phyloP scores from a whole-genome alignment of 2,888 invertebrate species.

The Drosophila prostipennis region DNA sequence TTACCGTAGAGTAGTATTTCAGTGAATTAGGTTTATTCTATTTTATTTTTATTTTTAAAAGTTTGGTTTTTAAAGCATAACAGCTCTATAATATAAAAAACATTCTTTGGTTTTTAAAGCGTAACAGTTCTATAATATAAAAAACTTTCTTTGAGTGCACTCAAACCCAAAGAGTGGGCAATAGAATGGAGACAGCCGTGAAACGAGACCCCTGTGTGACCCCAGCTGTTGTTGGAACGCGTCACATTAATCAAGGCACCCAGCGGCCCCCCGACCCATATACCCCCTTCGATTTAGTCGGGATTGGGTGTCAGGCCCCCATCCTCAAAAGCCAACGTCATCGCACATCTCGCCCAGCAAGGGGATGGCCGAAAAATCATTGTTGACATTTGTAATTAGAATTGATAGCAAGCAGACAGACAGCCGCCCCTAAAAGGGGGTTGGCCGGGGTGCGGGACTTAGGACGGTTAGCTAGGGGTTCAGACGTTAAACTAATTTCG shows the following conservation, averaged over 20 bases:
- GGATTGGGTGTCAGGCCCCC: slow-evolving; percentile 23
- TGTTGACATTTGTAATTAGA: slow-evolving; percentile 84
- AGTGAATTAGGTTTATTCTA: too few species aligned
- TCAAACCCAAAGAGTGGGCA: slow-evolving; percentile 2
- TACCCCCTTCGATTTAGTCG: slow-evolving; percentile 4
- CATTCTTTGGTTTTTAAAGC: too few species aligned
- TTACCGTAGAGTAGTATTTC: too few species aligned
- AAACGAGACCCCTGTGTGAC: slow-evolving; percentile 32
- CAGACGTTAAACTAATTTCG: slow-evolving; percentile 77
- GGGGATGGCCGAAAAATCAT: slow-evolving; percentile 79
- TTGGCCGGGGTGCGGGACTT: background rate
- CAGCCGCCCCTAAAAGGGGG: slow-evolving; percentile 23
- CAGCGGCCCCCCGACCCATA: slow-evolving; percentile 20
- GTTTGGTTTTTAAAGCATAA: too few species aligned
- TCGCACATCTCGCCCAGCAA: slow-evolving; percentile 33
- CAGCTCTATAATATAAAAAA: too few species aligned
- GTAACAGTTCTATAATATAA: background rate
- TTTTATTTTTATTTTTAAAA: too few species aligned
- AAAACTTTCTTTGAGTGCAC: slow-evolving; percentile 6
- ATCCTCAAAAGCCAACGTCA: slow-evolving; percentile 34
- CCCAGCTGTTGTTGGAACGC: slow-evolving; percentile 55
- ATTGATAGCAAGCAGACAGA: slow-evolving; percentile 79
- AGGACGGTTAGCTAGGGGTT: slow-evolving; percentile 35
- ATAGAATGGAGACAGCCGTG: slow-evolving; percentile 20
- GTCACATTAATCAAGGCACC: slow-evolving; percentile 75